Evolutionary conservation across 2,888 invertebrate genomes (phyloP), one percentile per base, ranked within the genome.

Genomic region (Micropterix aruncella): DNA sequence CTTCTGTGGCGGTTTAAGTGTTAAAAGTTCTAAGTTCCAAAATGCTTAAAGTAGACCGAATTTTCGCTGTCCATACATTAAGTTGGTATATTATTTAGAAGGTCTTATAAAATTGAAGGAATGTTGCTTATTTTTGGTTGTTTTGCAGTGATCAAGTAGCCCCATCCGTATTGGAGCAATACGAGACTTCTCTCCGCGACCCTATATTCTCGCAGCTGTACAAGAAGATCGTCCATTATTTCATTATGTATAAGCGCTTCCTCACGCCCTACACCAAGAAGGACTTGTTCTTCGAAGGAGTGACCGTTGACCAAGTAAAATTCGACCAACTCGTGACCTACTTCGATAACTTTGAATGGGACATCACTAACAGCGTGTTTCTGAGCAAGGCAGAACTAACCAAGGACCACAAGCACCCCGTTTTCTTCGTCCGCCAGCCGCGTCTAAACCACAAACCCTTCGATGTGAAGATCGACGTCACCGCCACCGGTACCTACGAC

Each of bases 371-470:
- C 46, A 68, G 59, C 17, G 55, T 70, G 12, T 57, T 56, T 9
- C 18, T 12, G 36, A 14, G n/a, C 12, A 37, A 40, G 9, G 37
- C 12, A 1, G 50, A 51, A 1, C 51, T 47, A 37, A 47, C 51
- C n/a, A 51, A 52, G 3, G 57, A 60, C 38, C 55, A 59, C 9
- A 60, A 63, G 36, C 52, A 55, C 12, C 58, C 60, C 47, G 54
- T 66, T 42, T 61, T 77, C 44, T 64, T 70, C 52, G 71, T 70
- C 9, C 68, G 72, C 38, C 76, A 77, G 54, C 58, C 65, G 51
- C 74, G 79, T 47, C 61, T 80, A 19, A 77, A 78, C 57, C 75
- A 79, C 61, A 71, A 77, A 46, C 71, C 73, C 12, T 79, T 77
- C 64, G 66, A 61, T 50, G 67, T 73, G 55, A 67, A 67, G 49